Conservation (phyloP, 2,888 invertebrate genomes). For the Stenoptilia bipunctidactyla region DNA sequence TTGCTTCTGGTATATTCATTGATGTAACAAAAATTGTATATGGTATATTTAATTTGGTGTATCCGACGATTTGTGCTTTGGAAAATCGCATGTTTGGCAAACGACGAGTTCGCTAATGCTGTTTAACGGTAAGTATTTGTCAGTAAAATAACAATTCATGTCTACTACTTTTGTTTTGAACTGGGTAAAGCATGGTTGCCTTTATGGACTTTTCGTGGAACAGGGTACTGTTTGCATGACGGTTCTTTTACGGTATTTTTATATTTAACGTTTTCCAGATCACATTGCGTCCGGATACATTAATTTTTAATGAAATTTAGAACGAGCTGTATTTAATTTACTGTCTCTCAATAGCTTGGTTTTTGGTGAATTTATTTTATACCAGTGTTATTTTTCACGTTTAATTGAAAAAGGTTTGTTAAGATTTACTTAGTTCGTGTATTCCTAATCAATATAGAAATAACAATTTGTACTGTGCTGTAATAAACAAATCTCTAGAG, state of each 20-base stretch:
- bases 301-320: conserved; percentile 15
- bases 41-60: conserved; percentile 25
- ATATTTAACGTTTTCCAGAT: conserved; percentile 43
- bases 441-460: background rate
- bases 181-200: conserved; percentile 36
- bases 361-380: conserved; percentile 16
- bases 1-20: conserved; percentile 30
- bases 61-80: conserved; percentile 59
- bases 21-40: conserved; percentile 27
- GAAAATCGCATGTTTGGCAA: conserved; percentile 50
- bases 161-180: background rate
- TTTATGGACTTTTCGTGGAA: conserved; percentile 17
- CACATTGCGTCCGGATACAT: conserved; percentile 47
- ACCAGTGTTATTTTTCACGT: background rate
- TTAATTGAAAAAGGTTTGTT: background rate
- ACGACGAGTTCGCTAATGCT: conserved; percentile 19
- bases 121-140: conserved; percentile 41
- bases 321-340: conserved; percentile 24
- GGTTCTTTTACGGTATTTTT: conserved; percentile 8
- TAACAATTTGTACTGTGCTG: background rate
- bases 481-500: background rate
- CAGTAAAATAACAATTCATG: conserved; percentile 9
- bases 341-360: conserved; percentile 32
- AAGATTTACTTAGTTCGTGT: background rate
- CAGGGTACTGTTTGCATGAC: conserved; percentile 17